Evolutionary conservation across 2,797 vertebrate species (phyloP), one percentile per base, ranked within the genome.

Genomic region (Platyrinchus mystaceus): DNA sequence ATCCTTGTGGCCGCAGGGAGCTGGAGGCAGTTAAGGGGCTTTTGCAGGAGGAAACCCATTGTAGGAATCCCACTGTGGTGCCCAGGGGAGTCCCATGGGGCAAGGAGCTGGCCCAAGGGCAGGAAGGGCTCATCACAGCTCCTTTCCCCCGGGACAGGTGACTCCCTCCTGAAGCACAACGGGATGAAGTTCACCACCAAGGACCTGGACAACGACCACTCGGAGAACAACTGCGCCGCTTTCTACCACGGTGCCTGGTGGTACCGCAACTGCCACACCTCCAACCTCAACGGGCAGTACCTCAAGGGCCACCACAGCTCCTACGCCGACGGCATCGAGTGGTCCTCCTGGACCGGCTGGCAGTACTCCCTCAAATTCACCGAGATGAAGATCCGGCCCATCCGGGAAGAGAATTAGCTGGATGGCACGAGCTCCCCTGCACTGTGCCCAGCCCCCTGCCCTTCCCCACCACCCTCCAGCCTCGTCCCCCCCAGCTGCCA

Each of bases 211-310:
- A 98, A 99, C 12, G 99, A 99, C 98, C 99, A 99, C 97, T 99
- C 99, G 0, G 99, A 99, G 97, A 99, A 99, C 97, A 99, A 99
- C 98, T 99, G 99, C 2, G 99, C 99, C 0, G 98, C 99, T 13
- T 99, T 99, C 98, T 99, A 99, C 98, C 99, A 99, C 2, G 99
- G 99, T 0, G 99, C 99, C 89, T 99, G 99, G 99, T 99, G 99
- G 99, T 99, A 99, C 97, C 99, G 99, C 90, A 99, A 99, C 97
- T 99, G 99, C 98, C 99, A 99, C 98, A 99, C 99, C 10, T 99
- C 99, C 97, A 99, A 99, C 98, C 98, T 99, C 75, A 99, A 99
- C 3, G 99, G 99, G 70, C 99, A 99, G 96, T 99, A 99, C 97
- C 98, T 99, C 93, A 98, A 97, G 9, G 99, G 99, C 19, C 98